Evolutionary conservation across 1,140 invertebrate genomes (phyloP).

Genomic region (Lithobius niger): DNA sequence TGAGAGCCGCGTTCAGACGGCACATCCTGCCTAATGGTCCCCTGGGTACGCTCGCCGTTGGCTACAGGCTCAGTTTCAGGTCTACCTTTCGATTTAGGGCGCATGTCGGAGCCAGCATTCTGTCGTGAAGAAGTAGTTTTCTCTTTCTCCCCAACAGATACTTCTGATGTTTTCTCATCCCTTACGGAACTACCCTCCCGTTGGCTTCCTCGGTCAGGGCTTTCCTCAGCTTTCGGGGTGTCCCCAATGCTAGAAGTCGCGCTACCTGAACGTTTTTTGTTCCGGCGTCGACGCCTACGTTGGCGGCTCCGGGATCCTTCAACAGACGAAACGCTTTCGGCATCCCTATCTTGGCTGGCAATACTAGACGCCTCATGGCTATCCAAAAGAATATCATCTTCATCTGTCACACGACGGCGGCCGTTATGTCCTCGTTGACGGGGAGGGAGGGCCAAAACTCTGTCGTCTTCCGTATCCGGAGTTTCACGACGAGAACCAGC

Average conservation of each 20-base stretch:
- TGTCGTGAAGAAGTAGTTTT: no score
- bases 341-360: constrained; percentile 44
- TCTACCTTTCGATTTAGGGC: no score
- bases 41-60: no score
- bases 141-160: no score
- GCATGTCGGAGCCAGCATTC: no score
- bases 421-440: constrained; percentile 44
- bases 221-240: background rate
- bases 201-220: no score
- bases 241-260: background rate
- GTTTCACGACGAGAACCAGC: constrained; percentile 41
- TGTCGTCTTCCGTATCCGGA: constrained; percentile 41
- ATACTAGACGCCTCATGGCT: constrained; percentile 61
- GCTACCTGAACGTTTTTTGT: background rate
- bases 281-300: constrained; percentile 30
- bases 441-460: constrained; percentile 38
- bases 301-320: constrained; percentile 30
- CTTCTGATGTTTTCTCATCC: no score
- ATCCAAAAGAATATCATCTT: constrained; percentile 62
- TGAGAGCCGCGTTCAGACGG: no score
- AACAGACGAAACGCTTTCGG: constrained; percentile 42
- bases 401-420: constrained; percentile 54
- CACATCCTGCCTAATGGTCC: no score
- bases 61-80: no score
- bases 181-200: no score